phyloP scores from a whole-genome alignment of 2,888 invertebrate genomes.

The Liodrosophila aerea region DNA sequence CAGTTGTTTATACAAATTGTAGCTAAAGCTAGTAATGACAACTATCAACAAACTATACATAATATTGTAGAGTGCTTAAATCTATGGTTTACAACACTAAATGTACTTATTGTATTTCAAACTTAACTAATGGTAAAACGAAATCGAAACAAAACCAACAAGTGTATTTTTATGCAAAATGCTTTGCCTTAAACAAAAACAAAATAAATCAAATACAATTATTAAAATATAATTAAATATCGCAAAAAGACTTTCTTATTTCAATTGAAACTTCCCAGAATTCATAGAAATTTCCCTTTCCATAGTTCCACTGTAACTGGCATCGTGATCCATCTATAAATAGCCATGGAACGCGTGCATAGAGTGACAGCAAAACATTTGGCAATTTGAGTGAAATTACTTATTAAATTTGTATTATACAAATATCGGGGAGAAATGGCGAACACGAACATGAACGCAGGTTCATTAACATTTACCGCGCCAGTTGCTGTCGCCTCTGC shows the following conservation, averaged over 20 bases:
- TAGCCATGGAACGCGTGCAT: slow-evolving; percentile 22
- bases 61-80: slow-evolving; percentile 62
- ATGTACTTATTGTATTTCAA: slow-evolving; percentile 42
- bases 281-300: too few species aligned
- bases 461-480: slow-evolving; percentile 68
- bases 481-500: slow-evolving; percentile 37
- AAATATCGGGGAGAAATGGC: slow-evolving; percentile 34
- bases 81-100: slow-evolving; percentile 64
- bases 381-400: slow-evolving; percentile 23
- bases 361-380: slow-evolving; percentile 11
- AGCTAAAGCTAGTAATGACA: slow-evolving; percentile 18
- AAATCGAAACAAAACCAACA: slow-evolving; percentile 45
- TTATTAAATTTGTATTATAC: slow-evolving; percentile 40
- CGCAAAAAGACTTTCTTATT: slow-evolving; percentile 4
- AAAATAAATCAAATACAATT: slow-evolving; percentile 32
- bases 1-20: slow-evolving; percentile 20
- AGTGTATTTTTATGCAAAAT: slow-evolving; percentile 81
- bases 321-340: slow-evolving; percentile 24
- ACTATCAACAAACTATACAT: slow-evolving; percentile 15
- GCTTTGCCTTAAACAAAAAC: slow-evolving; percentile 78
- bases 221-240: slow-evolving; percentile 41
- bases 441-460: slow-evolving; percentile 23
- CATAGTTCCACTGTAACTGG: background rate
- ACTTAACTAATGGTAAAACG: slow-evolving; percentile 34
- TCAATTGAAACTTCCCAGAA: too few species aligned